phyloP scores from a whole-genome alignment of 2,888 invertebrate species.

The Synergus umbraculus region DNA sequence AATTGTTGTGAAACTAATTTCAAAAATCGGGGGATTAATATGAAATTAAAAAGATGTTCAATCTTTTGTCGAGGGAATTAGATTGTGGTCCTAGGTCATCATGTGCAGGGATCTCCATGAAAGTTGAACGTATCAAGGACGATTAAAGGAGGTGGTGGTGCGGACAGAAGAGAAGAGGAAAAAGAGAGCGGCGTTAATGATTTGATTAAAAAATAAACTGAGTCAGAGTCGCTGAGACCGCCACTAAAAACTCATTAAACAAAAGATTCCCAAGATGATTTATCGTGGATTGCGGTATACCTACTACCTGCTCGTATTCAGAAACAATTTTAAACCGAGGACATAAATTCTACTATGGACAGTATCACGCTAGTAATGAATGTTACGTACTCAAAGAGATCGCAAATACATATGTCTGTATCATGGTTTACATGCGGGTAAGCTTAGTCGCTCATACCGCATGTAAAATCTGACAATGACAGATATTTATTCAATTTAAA shows the following conservation, averaged over 20 bases:
- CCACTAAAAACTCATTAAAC: slow-evolving; percentile 73
- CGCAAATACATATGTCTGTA: not conserved
- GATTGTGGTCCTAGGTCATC: slow-evolving; percentile 17
- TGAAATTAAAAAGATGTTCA: slow-evolving; percentile 26
- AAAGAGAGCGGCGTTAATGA: slow-evolving; percentile 67
- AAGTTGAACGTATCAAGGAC: slow-evolving; percentile 41
- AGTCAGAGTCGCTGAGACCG: slow-evolving; percentile 53
- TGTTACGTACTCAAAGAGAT: not conserved
- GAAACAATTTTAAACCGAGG: slow-evolving; percentile 61
- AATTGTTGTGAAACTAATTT: slow-evolving; percentile 41
- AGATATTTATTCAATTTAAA: not conserved
- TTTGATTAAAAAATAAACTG: slow-evolving; percentile 73
- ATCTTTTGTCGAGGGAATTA: slow-evolving; percentile 3
- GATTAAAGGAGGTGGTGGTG: slow-evolving; percentile 56
- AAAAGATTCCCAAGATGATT: slow-evolving; percentile 68
- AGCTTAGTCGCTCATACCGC: not conserved
- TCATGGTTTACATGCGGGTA: not conserved
- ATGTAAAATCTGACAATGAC: too few relatives aligned
- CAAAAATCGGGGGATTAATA: not conserved
- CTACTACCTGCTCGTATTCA: slow-evolving; percentile 58
- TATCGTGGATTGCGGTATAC: slow-evolving; percentile 72
- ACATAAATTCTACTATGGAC: slow-evolving; percentile 59
- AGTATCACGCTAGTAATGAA: slow-evolving; percentile 25
- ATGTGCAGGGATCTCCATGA: slow-evolving; percentile 23
- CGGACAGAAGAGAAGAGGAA: slow-evolving; percentile 54